A percentile compares a stretch with the other conserved stretches of the same genome.
Evolutionary conservation across 2,888 invertebrate species (phyloP).

Genomic region (Volucella bombylans): DNA sequence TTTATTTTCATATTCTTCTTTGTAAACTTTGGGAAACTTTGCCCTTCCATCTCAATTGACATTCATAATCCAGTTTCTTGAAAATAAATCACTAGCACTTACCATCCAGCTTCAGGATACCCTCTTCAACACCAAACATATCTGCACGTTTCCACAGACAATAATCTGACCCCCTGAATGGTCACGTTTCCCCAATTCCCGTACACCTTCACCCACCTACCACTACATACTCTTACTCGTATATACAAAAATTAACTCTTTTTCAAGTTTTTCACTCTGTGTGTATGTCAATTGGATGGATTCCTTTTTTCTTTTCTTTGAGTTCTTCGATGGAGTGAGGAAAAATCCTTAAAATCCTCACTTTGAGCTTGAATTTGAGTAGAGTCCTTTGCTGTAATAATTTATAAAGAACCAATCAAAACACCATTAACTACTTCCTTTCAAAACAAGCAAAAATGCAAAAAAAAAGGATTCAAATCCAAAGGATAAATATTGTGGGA

Average conservation of each 20-base stretch:
- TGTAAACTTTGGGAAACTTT: constrained; percentile 5
- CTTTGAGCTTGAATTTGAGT: constrained; percentile 8
- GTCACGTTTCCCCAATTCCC: constrained; percentile 43
- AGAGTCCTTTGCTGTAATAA: constrained; percentile 38
- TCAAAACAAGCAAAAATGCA: not conserved
- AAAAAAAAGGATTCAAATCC: constrained; percentile 3
- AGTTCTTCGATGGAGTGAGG: not conserved
- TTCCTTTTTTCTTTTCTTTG: not conserved
- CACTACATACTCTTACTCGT: no score
- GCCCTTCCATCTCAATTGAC: constrained; percentile 38
- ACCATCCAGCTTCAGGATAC: not conserved
- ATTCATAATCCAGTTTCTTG: constrained; percentile 48
- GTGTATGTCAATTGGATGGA: not conserved
- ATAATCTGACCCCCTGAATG: constrained; percentile 29
- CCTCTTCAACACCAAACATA: not conserved
- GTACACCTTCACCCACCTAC: not conserved
- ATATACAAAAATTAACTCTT: not conserved
- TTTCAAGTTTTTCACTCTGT: not conserved
- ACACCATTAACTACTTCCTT: constrained; percentile 38
- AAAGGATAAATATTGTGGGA: constrained; percentile 31
- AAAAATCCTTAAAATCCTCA: constrained; percentile 13
- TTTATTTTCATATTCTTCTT: no score
- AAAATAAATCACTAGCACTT: constrained; percentile 47
- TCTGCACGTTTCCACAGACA: not conserved
- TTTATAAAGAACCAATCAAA: constrained; percentile 54